A percentile compares a stretch with the other conserved stretches of the same genome.
Evolutionary conservation across 92 coral and sea anemone species (phyloP).

Genomic region (Parazoanthus swiftii): DNA sequence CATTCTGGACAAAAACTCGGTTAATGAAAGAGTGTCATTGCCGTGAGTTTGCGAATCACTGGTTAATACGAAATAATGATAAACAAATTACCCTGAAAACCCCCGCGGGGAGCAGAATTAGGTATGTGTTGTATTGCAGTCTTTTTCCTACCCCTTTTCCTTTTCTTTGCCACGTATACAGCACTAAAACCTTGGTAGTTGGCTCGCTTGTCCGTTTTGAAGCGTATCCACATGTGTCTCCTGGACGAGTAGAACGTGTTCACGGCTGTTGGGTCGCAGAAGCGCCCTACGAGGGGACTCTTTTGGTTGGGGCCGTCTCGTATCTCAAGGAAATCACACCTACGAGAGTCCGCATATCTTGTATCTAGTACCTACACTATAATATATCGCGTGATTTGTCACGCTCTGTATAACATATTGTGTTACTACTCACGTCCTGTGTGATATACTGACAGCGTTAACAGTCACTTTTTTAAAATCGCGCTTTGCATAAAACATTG

Average conservation of each 20-base stretch:
- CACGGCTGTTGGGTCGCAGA: constrained; percentile 16
- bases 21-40: too few species aligned
- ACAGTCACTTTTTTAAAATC: too few species aligned
- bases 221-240: constrained; percentile 40
- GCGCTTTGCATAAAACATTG: too few species aligned
- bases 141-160: constrained; percentile 10
- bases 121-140: too few species aligned
- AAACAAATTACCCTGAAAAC: too few species aligned
- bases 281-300: constrained; percentile 23
- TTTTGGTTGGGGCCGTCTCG: constrained; percentile 35
- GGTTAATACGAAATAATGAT: too few species aligned
- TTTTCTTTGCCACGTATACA: constrained; percentile 20
- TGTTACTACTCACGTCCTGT: background rate
- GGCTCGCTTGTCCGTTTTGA: constrained; percentile 29
- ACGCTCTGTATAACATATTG: background rate
- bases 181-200: constrained; percentile 33
- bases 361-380: background rate
- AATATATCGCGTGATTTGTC: background rate
- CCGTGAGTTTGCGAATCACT: too few species aligned
- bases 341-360: background rate
- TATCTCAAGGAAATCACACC: constrained; percentile 40
- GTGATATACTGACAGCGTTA: too few species aligned
- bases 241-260: constrained; percentile 30
- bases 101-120: too few species aligned
- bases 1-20: too few species aligned